Percentiles rank a stretch among this genome's conserved stretches.
These are phyloP conservation scores for Parazoanthus darwini DNA, from an alignment of 92 coral and sea anemone species.

Conservation along the genomic window DNA sequence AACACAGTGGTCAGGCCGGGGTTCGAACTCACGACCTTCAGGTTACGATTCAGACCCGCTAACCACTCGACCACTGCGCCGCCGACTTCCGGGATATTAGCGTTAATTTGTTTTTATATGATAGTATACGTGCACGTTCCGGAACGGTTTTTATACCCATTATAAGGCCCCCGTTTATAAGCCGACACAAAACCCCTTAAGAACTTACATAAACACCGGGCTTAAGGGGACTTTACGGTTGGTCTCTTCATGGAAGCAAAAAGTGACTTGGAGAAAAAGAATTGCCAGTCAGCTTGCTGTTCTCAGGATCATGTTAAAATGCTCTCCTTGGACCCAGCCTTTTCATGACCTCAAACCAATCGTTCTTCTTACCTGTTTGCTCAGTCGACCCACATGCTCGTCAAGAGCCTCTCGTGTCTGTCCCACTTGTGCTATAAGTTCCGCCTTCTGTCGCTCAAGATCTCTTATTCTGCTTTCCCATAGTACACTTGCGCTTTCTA, in stretches of 20 bases:
- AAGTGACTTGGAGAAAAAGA: background rate
- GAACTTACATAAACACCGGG: no score
- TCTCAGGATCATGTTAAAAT: background rate
- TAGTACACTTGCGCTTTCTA: slow-evolving; percentile 78
- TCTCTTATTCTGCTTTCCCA: slow-evolving; percentile 96
- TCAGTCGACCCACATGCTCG: slow-evolving; percentile 91
- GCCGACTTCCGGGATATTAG: no score
- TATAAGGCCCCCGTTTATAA: no score
- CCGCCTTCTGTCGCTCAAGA: slow-evolving; percentile 88
- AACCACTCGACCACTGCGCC: no score
- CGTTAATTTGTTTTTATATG: no score
- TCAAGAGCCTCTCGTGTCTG: slow-evolving; percentile 86
- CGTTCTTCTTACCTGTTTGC: slow-evolving; percentile 74
- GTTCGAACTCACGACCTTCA: no score
- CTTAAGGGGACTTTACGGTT: no score
- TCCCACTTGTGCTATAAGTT: slow-evolving; percentile 71
- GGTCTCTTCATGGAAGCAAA: background rate
- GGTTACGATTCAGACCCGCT: no score
- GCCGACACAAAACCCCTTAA: no score
- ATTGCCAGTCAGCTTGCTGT: background rate
- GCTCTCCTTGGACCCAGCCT: background rate
- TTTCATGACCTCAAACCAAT: background rate
- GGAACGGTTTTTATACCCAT: no score
- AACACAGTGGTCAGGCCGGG: no score
- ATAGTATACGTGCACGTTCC: no score